Evolutionary conservation across 1,140 invertebrate genomes (phyloP).

Genomic region (Drosophila sulfurigaster): DNA sequence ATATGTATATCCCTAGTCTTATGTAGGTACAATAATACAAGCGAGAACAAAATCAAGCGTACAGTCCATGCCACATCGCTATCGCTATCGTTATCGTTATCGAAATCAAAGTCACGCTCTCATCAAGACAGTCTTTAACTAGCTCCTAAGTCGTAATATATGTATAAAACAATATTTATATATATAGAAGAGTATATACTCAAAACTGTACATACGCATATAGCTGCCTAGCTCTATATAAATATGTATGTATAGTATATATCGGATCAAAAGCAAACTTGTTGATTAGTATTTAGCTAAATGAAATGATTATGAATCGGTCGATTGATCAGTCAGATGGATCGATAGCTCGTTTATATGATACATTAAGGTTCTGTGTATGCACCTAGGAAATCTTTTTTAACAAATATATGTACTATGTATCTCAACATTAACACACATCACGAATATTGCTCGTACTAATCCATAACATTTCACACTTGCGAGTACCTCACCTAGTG

Average conservation of each 20-base stretch:
- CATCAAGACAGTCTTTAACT: conserved; percentile 64
- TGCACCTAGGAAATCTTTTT: conserved; percentile 21
- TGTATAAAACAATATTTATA: conserved; percentile 28
- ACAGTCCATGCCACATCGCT: conserved; percentile 15
- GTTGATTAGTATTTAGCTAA: conserved; percentile 74
- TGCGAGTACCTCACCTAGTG: conserved; percentile 14
- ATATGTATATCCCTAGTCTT: conserved; percentile 60
- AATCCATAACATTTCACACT: conserved; percentile 11
- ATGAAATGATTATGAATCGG: conserved; percentile 25
- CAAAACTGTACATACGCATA: conserved; percentile 47
- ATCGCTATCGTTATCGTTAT: conserved; percentile 30
- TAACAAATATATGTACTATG: conserved; percentile 1
- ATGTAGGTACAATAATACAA: conserved; percentile 65
- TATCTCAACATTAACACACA: conserved; percentile 16
- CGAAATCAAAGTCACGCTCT: conserved; percentile 40
- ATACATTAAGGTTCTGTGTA: conserved; percentile 6
- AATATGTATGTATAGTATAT: conserved; percentile 14
- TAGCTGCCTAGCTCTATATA: conserved; percentile 56
- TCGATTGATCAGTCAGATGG: background rate
- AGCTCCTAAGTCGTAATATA: conserved; percentile 55
- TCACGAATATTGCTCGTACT: background rate
- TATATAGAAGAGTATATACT: conserved; percentile 28
- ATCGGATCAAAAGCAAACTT: conserved; percentile 50
- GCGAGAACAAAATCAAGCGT: conserved; percentile 16
- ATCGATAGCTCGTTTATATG: conserved; percentile 3